These are phyloP conservation scores for Agonopterix alstromeriana DNA, from an alignment of 2,888 invertebrate genomes.

Conservation along the genomic window DNA sequence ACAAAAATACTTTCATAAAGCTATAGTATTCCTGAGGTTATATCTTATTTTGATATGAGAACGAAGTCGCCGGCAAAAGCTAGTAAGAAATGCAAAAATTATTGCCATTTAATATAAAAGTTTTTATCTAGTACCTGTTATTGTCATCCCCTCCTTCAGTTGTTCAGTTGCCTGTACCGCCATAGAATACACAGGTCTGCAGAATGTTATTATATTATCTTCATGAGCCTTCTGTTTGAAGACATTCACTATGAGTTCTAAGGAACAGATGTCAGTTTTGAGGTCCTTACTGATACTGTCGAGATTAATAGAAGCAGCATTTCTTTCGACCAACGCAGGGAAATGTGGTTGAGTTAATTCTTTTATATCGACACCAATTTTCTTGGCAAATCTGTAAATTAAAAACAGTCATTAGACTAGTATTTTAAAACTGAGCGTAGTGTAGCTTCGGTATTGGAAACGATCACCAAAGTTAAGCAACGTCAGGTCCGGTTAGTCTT, in stretches of 20 bases:
- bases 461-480: too few species aligned
- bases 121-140: conserved; percentile 72
- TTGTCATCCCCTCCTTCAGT: conserved; percentile 74
- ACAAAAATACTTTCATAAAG: too few species aligned
- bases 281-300: conserved; percentile 56
- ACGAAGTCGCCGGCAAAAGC: too few species aligned
- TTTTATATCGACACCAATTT: conserved; percentile 54
- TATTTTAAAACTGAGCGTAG: too few species aligned
- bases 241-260: conserved; percentile 84
- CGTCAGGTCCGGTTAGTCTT: too few species aligned
- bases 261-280: conserved; percentile 77
- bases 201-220: conserved; percentile 83
- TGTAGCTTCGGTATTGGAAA: too few species aligned
- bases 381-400: conserved; percentile 58
- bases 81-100: too few species aligned
- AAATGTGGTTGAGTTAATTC: conserved; percentile 58
- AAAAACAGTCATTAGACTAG: too few species aligned
- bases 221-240: conserved; percentile 82
- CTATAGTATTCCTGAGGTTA: too few species aligned
- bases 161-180: conserved; percentile 82
- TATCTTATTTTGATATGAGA: too few species aligned
- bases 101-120: too few species aligned
- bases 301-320: conserved; percentile 31
- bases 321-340: conserved; percentile 43
- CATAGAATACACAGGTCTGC: conserved; percentile 85